Conservation (phyloP, 2,797 vertebrate species). For the Ataeniobius toweri region DNA sequence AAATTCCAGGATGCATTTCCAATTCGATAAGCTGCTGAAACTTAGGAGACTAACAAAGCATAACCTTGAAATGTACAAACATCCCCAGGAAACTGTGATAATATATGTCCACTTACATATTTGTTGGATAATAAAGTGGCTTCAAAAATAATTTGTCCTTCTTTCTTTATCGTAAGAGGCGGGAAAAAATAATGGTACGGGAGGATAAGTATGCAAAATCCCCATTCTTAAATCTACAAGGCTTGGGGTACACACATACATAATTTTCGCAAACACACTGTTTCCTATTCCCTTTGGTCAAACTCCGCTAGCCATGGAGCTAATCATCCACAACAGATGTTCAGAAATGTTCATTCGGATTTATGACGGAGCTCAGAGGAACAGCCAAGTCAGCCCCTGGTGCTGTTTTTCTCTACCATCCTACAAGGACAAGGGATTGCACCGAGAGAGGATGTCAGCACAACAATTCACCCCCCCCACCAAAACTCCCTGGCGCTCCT, state of each 20-base stretch:
- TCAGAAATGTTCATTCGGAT: constrained; percentile 81
- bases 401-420: constrained; percentile 72
- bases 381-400: constrained; percentile 81
- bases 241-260: constrained; percentile 44
- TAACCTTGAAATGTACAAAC: constrained; percentile 52
- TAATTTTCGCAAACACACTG: constrained; percentile 46
- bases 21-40: constrained; percentile 32
- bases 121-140: constrained; percentile 39
- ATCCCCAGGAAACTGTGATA: constrained; percentile 30
- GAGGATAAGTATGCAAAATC: constrained; percentile 61
- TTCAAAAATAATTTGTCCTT: constrained; percentile 37
- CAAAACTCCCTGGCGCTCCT: constrained; percentile 57
- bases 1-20: constrained; percentile 10
- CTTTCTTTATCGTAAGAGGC: constrained; percentile 16
- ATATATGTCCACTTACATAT: constrained; percentile 30
- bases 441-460: constrained; percentile 73
- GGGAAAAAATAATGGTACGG: neutral
- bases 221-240: constrained; percentile 63
- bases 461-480: constrained; percentile 51
- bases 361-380: constrained; percentile 80
- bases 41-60: constrained; percentile 41
- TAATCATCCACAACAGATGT: constrained; percentile 84
- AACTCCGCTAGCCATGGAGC: constrained; percentile 77
- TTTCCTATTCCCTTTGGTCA: constrained; percentile 72
- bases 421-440: constrained; percentile 78